Base-by-base conservation (phyloP, 2,113 vertebrate species). In the Leucosticte australis region DNA sequence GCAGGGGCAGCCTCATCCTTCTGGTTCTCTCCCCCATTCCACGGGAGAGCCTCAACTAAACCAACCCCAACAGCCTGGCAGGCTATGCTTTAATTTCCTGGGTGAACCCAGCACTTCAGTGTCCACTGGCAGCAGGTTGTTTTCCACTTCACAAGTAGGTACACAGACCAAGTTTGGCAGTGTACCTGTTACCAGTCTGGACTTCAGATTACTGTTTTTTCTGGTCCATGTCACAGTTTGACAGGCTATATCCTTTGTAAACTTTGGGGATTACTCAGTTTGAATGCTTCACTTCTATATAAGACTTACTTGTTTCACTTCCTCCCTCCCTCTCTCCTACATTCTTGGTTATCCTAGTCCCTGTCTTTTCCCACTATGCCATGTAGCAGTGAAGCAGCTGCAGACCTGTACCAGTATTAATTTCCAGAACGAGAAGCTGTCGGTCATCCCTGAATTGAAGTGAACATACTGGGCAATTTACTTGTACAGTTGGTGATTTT, bases 1-100 rank as follows among this genome's bases (percentile, higher is more conserved):
- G 42, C 12, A 50, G 14, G 2, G 10, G 7, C 20, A 84, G 56
- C 60, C 33, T 70, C 19, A 24, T 47, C 27, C 42, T 65, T 33
- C 30, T 64, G n/a, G 27, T 56, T 11, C 49, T 78, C 46, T 70
- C 33, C 20, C 10, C 4, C 2, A 7, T 33, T 46, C 30, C 35
- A 49, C 0, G 1, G 11, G 8, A 6, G 26, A 83, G 59, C 28
- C 47, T 71, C 33, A 68, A 42, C n/a, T 52, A 39, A 84, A 41
- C 7, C 0, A 2, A 64, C 15, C 0, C 1, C 12, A 70, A 33
- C 7, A 35, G 47, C 37, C n/a, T 19, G 0, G 0, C 11, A 69
- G 55, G 14, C 28, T 39, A n/a, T 4, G 4, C n/a, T 35, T 22
- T 11, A 5, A 2, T 23, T 47, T 68, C 44, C 53, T 13, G 60